Evolutionary conservation across 2,113 vertebrate species (phyloP).

Genomic region (Heteronetta atricapilla): DNA sequence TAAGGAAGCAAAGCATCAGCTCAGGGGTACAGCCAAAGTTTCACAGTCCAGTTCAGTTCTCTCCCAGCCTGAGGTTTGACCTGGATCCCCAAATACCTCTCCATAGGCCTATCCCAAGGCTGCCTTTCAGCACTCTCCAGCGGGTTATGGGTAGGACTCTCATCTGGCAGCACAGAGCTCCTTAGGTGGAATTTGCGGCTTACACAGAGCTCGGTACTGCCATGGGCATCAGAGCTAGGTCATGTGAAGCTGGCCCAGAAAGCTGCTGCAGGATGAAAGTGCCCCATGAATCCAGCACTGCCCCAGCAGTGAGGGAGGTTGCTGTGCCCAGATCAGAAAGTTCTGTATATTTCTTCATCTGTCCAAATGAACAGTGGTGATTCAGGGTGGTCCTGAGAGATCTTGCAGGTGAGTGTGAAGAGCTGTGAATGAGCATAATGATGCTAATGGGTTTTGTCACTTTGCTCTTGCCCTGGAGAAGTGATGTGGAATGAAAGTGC

Average conservation of each 20-base stretch:
- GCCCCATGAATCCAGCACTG: fast-evolving
- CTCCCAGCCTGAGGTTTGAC: background rate
- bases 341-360: background rate
- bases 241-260: background rate
- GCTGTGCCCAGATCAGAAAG: background rate
- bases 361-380: background rate
- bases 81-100: background rate
- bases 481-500: background rate
- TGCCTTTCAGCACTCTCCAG: background rate
- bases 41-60: background rate
- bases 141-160: too few relatives aligned
- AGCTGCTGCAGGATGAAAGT: background rate
- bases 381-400: background rate
- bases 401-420: background rate
- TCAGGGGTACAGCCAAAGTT: background rate
- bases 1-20: background rate
- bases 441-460: background rate
- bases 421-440: background rate
- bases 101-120: background rate
- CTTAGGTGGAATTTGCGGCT: background rate
- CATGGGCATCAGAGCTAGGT: background rate
- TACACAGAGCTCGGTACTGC: fast-evolving
- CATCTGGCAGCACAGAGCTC: background rate
- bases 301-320: background rate
- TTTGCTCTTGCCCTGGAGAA: background rate